phyloP scores from a whole-genome alignment of 2,888 invertebrate genomes.

The Polia nebulosa region DNA sequence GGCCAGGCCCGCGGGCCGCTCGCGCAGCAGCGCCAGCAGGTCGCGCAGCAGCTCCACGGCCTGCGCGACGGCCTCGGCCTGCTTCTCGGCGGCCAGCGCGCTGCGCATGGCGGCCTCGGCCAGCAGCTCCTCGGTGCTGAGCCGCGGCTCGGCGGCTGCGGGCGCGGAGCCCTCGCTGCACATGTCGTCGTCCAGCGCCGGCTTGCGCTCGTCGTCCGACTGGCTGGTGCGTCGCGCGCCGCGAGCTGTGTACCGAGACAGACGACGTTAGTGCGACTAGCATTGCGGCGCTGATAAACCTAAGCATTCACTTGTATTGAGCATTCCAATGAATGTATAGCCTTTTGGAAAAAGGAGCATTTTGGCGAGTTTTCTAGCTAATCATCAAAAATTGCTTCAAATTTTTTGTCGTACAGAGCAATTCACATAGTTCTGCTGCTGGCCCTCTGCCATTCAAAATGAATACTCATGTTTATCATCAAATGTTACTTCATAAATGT shows the following conservation, averaged over 20 bases:
- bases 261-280: background rate
- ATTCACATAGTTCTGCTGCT: background rate
- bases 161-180: constrained; percentile 78
- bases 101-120: constrained; percentile 88
- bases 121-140: constrained; percentile 84
- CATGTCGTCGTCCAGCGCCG: constrained; percentile 82
- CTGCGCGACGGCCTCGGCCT: constrained; percentile 83
- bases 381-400: background rate
- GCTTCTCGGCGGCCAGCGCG: constrained; percentile 87
- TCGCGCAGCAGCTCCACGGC: constrained; percentile 80
- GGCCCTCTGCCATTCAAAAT: background rate
- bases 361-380: background rate
- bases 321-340: background rate
- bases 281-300: background rate
- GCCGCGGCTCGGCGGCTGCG: constrained; percentile 69
- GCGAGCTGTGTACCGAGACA: constrained; percentile 45
- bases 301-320: constrained; percentile 1
- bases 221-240: constrained; percentile 68
- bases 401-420: background rate
- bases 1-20: constrained; percentile 55
- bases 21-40: constrained; percentile 89
- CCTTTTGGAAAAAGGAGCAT: background rate
- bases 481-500: constrained; percentile 18
- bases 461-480: constrained; percentile 12
- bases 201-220: constrained; percentile 84